Evolutionary conservation across 2,888 invertebrate genomes (phyloP), one percentile per base, ranked within the genome.

Genomic region (Gastracanthus pulcherrimus): DNA sequence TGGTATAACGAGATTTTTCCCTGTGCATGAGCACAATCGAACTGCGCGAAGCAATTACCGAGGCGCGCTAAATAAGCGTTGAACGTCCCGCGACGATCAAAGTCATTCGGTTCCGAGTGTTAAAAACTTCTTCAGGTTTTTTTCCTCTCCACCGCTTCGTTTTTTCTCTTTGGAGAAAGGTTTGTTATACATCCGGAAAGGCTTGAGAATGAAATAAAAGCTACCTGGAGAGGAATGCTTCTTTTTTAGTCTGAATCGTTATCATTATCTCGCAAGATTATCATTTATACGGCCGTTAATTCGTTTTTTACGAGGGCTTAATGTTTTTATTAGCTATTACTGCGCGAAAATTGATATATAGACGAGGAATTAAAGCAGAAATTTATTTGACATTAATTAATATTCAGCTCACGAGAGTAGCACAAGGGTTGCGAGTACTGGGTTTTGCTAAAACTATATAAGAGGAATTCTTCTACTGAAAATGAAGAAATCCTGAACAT

Each of bases 41-140:
- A 67, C n/a, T 45, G 45, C 41, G 66, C 38, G 29, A 29, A 23
- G 11, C n/a, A n/a, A n/a, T n/a, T n/a, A n/a, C n/a, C n/a, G n/a
- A n/a, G n/a, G n/a, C n/a, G n/a, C 38, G 67, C 45, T 45, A 67
- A 66, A 66, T 66, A 66, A 66, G 66, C 66, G 41, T 41, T 67
- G 29, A 67, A 67, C 29, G 67, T 45, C 45, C 45, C 45, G 67
- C 45, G 67, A 67, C 45, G 45, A 45, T 67, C 45, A 67, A 67
- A 45, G 45, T 45, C 41, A 26, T 26, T 45, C 45, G 16, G 45
- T 7, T 11, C 23, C n/a, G n/a, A n/a, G n/a, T n/a, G n/a, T n/a
- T n/a, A n/a, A n/a, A 11, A 26, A 45, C 13, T n/a, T 45, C 23
- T 16, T 29, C 19, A 26, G 64, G 41, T 11, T 19, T 66, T 9